phyloP scores from a whole-genome alignment of 2,888 invertebrate genomes.

The Acleris holmiana region DNA sequence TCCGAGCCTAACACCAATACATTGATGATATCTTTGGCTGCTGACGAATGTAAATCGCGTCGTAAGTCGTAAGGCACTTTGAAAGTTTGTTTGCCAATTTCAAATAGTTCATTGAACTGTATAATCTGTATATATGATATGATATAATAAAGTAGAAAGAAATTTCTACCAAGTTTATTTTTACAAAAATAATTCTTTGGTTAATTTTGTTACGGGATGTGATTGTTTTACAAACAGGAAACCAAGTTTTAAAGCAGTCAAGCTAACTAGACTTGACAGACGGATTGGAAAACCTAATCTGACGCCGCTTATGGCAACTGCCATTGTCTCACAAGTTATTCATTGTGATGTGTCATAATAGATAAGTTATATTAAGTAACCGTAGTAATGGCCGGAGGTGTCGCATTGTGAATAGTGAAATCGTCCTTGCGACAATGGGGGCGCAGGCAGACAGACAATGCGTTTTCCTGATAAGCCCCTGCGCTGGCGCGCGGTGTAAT shows the following conservation, averaged over 20 bases:
- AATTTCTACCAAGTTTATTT: too few species aligned
- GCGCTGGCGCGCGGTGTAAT: slow-evolving; percentile 53
- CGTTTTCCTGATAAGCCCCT: slow-evolving; percentile 67
- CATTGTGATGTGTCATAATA: slow-evolving; percentile 33
- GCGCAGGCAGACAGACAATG: slow-evolving; percentile 60
- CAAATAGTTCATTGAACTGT: too few species aligned
- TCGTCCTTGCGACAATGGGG: slow-evolving; percentile 71
- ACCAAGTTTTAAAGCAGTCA: too few species aligned
- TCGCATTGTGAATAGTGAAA: slow-evolving; percentile 58
- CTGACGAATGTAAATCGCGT: too few species aligned
- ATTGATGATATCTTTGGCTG: background rate
- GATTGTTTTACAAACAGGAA: background rate
- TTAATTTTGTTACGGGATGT: background rate
- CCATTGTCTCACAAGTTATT: slow-evolving; percentile 34
- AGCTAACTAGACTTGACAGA: background rate
- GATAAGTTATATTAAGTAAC: slow-evolving; percentile 37
- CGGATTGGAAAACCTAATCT: slow-evolving; percentile 22
- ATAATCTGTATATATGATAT: too few species aligned
- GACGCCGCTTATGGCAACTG: slow-evolving; percentile 12
- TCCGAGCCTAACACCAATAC: slow-evolving; percentile 20
- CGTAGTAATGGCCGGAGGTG: slow-evolving; percentile 31
- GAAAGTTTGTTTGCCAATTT: too few species aligned
- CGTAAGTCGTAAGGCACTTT: too few species aligned
- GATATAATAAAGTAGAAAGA: too few species aligned
- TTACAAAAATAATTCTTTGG: background rate